phyloP scores from a whole-genome alignment of 2,797 vertebrate species.

The Xiphorhynchus erythropygius region DNA sequence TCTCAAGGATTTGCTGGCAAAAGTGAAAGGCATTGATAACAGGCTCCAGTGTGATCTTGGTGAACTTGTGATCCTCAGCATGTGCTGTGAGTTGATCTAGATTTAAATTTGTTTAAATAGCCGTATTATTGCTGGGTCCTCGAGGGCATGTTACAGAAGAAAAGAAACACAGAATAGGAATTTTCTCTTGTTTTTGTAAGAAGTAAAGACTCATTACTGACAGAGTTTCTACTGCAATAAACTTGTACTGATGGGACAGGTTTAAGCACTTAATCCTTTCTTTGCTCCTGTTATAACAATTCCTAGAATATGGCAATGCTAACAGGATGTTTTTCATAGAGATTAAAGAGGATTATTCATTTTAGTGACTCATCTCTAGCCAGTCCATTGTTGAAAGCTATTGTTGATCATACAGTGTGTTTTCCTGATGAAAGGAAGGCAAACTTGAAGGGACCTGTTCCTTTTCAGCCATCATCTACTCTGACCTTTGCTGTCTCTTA shows the following conservation, averaged over 20 bases:
- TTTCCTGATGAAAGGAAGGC: constrained; percentile 30
- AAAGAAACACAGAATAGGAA: not conserved
- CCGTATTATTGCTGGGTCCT: not conserved
- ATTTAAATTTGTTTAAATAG: not conserved
- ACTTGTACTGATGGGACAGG: not conserved
- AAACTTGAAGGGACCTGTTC: not conserved
- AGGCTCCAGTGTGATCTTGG: not conserved
- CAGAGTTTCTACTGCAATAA: not conserved
- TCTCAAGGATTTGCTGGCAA: not conserved
- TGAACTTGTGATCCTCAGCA: not conserved
- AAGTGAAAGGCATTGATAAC: not conserved
- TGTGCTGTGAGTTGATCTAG: not conserved
- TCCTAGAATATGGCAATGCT: constrained; percentile 51
- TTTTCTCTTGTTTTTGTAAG: not conserved
- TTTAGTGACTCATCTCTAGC: constrained; percentile 58
- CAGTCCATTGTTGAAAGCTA: constrained; percentile 28
- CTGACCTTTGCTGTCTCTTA: constrained; percentile 3
- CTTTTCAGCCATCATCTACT: not conserved
- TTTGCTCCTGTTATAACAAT: constrained; percentile 46
- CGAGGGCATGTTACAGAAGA: not conserved
- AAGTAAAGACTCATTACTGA: not conserved
- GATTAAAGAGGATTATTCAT: constrained; percentile 60
- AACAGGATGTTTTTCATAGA: constrained; percentile 65
- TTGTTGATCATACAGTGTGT: not conserved
- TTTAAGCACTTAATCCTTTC: constrained; percentile 58